Evolutionary conservation across 2,888 invertebrate genomes (phyloP).

Genomic region (Beris morrisii): DNA sequence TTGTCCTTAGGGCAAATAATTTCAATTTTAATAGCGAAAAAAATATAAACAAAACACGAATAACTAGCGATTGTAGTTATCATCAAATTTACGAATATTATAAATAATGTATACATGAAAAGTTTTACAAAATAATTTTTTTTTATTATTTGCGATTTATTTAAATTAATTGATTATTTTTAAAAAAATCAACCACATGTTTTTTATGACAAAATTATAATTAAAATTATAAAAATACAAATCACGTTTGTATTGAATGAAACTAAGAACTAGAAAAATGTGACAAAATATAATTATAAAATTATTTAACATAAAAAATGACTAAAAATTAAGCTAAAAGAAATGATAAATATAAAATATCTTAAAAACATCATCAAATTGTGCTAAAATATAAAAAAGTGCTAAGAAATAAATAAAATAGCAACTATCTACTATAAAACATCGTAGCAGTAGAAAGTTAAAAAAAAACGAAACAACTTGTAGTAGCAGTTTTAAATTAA

Average conservation of each 20-base stretch:
- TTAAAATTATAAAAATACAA: no score
- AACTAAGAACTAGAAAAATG: no score
- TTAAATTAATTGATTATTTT: slow-evolving; percentile 9
- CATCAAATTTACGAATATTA: no score
- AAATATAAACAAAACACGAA: not conserved
- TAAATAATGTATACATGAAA: not conserved
- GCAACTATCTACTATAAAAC: not conserved
- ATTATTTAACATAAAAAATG: no score
- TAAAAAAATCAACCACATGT: slow-evolving; percentile 22
- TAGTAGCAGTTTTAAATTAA: no score
- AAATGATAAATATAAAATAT: not conserved
- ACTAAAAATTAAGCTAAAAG: not conserved
- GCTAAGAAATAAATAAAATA: slow-evolving; percentile 7
- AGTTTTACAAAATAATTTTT: not conserved
- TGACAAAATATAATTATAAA: no score
- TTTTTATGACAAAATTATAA: slow-evolving; percentile 22
- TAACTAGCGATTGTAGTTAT: slow-evolving; percentile 6
- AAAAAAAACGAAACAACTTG: not conserved
- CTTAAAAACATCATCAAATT: slow-evolving; percentile 15
- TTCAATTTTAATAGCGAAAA: not conserved
- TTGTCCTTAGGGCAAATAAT: slow-evolving; percentile 11
- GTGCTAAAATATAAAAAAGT: not conserved
- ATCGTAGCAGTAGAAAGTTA: slow-evolving; percentile 8
- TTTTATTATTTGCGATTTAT: not conserved
- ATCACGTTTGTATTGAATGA: no score